Conservation (phyloP, 2,888 invertebrate genomes). For the Lasioglossum figueresi region DNA sequence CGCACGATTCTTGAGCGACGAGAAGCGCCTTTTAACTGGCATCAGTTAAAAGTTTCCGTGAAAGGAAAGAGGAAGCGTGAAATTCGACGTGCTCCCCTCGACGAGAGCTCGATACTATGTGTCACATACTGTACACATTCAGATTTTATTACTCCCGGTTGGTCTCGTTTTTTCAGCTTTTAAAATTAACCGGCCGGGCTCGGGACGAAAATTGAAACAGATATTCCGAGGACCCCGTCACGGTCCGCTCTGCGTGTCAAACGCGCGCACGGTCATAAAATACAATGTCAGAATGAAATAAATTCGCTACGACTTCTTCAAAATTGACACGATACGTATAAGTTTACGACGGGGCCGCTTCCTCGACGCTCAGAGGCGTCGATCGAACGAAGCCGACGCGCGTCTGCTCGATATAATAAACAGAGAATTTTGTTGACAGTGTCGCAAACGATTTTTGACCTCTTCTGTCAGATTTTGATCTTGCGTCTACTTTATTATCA, state of each 20-base stretch:
- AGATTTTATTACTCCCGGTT: slow-evolving; percentile 1
- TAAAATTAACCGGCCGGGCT: neutral
- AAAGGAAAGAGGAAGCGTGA: neutral
- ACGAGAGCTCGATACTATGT: neutral
- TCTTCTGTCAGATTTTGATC: neutral
- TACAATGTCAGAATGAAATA: slow-evolving; percentile 6
- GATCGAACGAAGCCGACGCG: neutral
- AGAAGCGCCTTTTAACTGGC: neutral
- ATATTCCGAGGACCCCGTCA: slow-evolving; percentile 16
- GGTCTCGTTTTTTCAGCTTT: slow-evolving; percentile 18
- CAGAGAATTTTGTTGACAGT: neutral
- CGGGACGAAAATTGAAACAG: slow-evolving; percentile 19
- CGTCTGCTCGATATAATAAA: neutral
- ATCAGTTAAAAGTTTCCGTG: neutral
- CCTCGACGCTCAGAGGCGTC: neutral
- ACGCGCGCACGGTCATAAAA: slow-evolving; percentile 21
- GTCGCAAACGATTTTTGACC: neutral
- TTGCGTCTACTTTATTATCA: slow-evolving; percentile 23
- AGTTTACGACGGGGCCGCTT: slow-evolving; percentile 8
- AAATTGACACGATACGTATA: slow-evolving; percentile 12
- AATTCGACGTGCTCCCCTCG: neutral
- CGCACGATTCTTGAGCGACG: neutral
- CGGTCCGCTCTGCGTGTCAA: neutral
- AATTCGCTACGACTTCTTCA: slow-evolving; percentile 27
- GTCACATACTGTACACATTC: neutral